Evolutionary conservation across 2,888 invertebrate genomes (phyloP), one percentile per base, ranked within the genome.

Genomic region (Watsonalla cultraria): DNA sequence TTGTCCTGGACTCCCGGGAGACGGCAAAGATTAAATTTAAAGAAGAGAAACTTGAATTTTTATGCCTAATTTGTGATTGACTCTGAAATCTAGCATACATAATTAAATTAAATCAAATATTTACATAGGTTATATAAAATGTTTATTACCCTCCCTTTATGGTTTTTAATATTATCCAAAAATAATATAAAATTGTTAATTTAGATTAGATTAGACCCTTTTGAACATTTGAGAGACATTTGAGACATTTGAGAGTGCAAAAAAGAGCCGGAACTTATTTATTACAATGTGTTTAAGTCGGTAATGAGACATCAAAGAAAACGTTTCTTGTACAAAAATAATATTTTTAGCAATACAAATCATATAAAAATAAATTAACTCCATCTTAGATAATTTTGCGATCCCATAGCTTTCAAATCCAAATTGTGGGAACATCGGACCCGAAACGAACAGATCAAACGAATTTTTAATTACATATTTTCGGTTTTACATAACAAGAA

Each of bases 1-100:
- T 75, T 75, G 77, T 78, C 70, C 76, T 66, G 80, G 81, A 83
- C 85, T 72, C 80, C 83, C 84, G 80, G 74, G 68, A 74, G 75
- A 68, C 54, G 59, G 8, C 76, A 78, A 53, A 79, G 80, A 84
- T 6, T 71, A 75, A 33, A 46, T 45, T 42, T 51, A 33, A 37
- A 57, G 15, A 11, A 0, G 42, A 15, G 0, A 2, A 47, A 48
- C 5, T 7, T 33, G 11, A 7, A 13, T 1, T 54, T 47, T 61
- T 59, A 7, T 58, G 54, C 58, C 62, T 64, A 57, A 2, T 45
- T 45, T 47, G 51, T 51, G 51, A 42, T 14, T 47, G 48, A 46
- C 45, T 42, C 14, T 46, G 45, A 54, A 42, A 37, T 15, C 24
- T 24, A 24, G n/a, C n/a, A n/a, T n/a, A n/a, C n/a, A n/a, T n/a